Percentiles rank a stretch among this genome's conserved stretches.
Evolutionary conservation across 1,140 invertebrate genomes (phyloP).

Genomic region (Drosophila prosaltans): DNA sequence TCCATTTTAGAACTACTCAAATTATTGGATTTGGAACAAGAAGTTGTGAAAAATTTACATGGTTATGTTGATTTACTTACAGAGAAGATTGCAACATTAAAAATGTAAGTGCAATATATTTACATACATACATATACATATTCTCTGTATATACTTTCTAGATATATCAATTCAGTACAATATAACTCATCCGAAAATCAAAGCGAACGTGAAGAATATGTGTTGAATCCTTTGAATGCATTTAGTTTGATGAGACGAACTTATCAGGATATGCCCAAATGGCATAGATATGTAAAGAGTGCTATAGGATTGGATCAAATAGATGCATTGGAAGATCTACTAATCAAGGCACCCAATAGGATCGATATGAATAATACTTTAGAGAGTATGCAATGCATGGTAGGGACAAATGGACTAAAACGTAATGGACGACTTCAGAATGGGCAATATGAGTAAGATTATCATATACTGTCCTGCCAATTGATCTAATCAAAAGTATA

Average conservation of each 20-base stretch:
- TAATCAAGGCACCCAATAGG: conserved; percentile 90
- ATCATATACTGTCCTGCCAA: no score
- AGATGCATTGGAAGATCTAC: conserved; percentile 87
- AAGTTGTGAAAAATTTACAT: not conserved
- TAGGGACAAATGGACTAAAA: conserved; percentile 96
- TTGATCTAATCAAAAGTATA: no score
- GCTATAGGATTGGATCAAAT: conserved; percentile 20
- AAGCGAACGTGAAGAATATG: conserved; percentile 85
- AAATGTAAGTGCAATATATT: conserved; percentile 26
- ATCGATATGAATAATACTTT: conserved; percentile 96
- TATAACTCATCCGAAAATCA: conserved; percentile 88
- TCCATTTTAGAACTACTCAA: not conserved
- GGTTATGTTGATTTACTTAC: conserved; percentile 28
- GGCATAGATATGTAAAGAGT: conserved; percentile 35
- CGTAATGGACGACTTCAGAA: conserved; percentile 93
- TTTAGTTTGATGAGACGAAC: conserved; percentile 56
- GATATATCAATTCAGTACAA: conserved; percentile 28
- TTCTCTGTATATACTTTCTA: not conserved
- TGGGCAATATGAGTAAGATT: conserved; percentile 88
- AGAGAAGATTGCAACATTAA: conserved; percentile 36
- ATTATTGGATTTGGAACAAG: not conserved
- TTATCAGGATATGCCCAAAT: conserved; percentile 53
- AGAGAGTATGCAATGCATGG: conserved; percentile 93
- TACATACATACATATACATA: not conserved
- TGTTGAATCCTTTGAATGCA: conserved; percentile 60